These are phyloP conservation scores for Diploscapter pachys DNA, from an alignment of 1,140 invertebrate genomes.

Conservation along the genomic window DNA sequence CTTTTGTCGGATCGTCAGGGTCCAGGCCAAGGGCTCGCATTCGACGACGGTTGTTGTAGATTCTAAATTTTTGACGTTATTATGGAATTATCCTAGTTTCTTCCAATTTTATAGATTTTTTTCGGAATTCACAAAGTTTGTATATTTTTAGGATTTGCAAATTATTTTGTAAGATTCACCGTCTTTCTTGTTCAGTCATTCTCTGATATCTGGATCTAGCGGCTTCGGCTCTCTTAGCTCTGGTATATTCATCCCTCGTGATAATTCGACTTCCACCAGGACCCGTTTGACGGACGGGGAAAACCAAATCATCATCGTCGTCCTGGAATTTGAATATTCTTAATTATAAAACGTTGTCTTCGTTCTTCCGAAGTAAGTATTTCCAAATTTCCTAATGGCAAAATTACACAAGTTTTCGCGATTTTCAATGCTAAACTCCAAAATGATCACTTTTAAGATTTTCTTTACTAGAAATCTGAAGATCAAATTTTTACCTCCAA, in stretches of 20 bases:
- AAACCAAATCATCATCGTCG: not conserved
- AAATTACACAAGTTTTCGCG: not conserved
- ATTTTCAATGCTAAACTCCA: not conserved
- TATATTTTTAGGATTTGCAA: too few relatives aligned
- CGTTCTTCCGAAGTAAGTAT: slow-evolving; percentile 7
- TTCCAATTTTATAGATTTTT: too few relatives aligned
- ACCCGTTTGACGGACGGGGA: not conserved
- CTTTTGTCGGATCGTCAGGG: slow-evolving; percentile 1
- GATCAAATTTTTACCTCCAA: not conserved
- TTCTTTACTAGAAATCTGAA: slow-evolving; percentile 2
- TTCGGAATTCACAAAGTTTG: too few relatives aligned
- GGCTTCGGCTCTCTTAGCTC: slow-evolving; percentile 36
- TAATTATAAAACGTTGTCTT: not conserved
- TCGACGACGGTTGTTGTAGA: slow-evolving; percentile 31
- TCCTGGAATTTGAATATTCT: not conserved
- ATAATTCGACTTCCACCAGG: too few relatives aligned
- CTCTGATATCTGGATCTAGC: slow-evolving; percentile 22
- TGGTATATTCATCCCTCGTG: slow-evolving; percentile 3
- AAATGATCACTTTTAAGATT: not conserved
- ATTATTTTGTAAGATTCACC: too few relatives aligned
- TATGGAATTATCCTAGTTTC: too few relatives aligned
- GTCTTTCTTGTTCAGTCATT: too few relatives aligned
- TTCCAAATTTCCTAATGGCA: slow-evolving; percentile 8
- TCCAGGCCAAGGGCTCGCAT: slow-evolving; percentile 22
- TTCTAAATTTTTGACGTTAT: too few relatives aligned